These are phyloP conservation scores for Lepilemur septentrionalis DNA, from an alignment of 2,797 vertebrate genomes.

Conservation along the genomic window DNA sequence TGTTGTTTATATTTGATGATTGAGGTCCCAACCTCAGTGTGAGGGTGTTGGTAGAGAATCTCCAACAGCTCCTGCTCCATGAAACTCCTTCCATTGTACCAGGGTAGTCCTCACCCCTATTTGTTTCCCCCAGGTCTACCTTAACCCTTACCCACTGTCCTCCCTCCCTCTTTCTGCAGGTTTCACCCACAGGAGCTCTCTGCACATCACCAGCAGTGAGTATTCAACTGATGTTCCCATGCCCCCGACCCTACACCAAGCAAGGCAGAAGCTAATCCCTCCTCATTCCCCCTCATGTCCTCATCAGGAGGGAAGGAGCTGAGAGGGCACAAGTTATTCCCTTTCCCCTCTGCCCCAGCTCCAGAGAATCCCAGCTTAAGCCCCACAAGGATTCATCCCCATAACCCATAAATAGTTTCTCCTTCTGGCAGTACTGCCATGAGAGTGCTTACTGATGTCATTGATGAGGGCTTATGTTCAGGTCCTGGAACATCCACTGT, in stretches of 20 bases:
- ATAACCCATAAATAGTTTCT: background rate
- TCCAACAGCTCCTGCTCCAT: constrained; percentile 11
- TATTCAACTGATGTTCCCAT: background rate
- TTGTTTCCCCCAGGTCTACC: background rate
- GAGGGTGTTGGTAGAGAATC: background rate
- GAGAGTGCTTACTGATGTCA: background rate
- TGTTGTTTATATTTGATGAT: background rate
- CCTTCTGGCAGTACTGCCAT: background rate
- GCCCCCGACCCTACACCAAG: background rate
- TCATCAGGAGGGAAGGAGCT: background rate
- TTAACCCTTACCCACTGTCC: background rate
- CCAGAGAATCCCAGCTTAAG: background rate
- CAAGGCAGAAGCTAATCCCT: background rate
- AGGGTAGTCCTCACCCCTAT: background rate
- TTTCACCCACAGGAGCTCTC: background rate
- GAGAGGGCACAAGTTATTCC: too few species aligned
- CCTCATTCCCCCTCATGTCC: background rate
- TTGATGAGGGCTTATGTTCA: background rate
- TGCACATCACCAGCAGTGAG: background rate
- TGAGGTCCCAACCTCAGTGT: background rate
- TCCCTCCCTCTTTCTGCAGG: background rate
- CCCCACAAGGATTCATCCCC: too few species aligned
- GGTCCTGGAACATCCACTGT: background rate
- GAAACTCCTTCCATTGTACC: background rate
- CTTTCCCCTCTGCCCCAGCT: background rate